A percentile compares a stretch with the other conserved stretches of the same genome.
phyloP scores from a whole-genome alignment of 2,888 invertebrate species.

The Amphimallon solstitiale region DNA sequence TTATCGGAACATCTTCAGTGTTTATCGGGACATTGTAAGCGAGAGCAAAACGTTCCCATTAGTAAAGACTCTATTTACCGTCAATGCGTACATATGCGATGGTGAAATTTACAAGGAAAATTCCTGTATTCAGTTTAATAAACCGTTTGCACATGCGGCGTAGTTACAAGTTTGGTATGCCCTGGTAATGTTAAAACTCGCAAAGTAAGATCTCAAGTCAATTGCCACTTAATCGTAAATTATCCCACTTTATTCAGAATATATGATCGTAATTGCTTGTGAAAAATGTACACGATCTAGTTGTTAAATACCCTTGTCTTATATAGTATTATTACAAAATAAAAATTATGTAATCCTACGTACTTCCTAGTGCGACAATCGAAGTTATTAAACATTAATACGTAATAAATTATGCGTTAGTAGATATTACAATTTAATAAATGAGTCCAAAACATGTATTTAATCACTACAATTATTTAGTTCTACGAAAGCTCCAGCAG shows the following conservation, averaged over 20 bases:
- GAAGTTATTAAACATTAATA: too few relatives aligned
- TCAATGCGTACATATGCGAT: slow-evolving; percentile 11
- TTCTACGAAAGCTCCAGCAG: too few relatives aligned
- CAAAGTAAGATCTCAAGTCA: slow-evolving; percentile 7
- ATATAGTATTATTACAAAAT: too few relatives aligned
- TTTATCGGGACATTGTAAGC: slow-evolving; percentile 13
- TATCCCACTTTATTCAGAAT: slow-evolving; percentile 8
- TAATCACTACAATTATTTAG: too few relatives aligned
- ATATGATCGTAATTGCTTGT: not conserved
- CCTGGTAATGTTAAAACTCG: not conserved
- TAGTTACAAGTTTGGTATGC: slow-evolving; percentile 9
- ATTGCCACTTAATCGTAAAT: slow-evolving; percentile 12
- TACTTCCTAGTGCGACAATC: too few relatives aligned
- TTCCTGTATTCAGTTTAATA: slow-evolving; percentile 16
- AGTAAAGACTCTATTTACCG: slow-evolving; percentile 11
- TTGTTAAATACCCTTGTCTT: not conserved
- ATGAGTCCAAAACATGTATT: too few relatives aligned
- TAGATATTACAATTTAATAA: too few relatives aligned
- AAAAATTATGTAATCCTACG: too few relatives aligned
- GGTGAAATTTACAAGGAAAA: slow-evolving; percentile 22
- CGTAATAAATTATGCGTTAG: too few relatives aligned
- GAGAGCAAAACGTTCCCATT: slow-evolving; percentile 25
- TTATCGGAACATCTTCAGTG: slow-evolving; percentile 36
- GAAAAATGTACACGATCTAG: not conserved
- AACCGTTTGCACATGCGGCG: slow-evolving; percentile 8